Conservation (phyloP, 92 coral and sea anemone genomes). For the Parazoanthus atlanticus region DNA sequence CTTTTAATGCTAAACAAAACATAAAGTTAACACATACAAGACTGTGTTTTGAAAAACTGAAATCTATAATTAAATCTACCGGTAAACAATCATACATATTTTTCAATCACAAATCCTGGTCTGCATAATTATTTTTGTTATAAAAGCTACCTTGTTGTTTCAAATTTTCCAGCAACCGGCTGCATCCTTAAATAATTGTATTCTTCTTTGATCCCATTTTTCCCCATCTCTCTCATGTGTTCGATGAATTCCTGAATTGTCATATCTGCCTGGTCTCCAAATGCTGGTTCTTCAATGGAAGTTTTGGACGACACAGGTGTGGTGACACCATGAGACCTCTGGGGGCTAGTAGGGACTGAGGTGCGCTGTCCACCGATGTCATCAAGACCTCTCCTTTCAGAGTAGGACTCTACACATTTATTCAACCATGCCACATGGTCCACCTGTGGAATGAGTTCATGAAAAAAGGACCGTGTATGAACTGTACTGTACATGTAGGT, state of each 20-base stretch:
- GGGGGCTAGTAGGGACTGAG: slow-evolving; percentile 2
- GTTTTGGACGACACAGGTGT: slow-evolving; percentile 44
- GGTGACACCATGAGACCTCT: slow-evolving; percentile 32
- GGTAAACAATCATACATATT: no score
- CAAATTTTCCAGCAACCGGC: slow-evolving; percentile 65
- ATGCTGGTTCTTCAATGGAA: slow-evolving; percentile 39
- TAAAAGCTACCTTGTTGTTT: slow-evolving; percentile 62
- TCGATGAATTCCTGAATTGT: slow-evolving; percentile 74
- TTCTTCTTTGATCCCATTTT: slow-evolving; percentile 76
- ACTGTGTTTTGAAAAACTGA: no score
- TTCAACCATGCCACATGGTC: slow-evolving; percentile 83
- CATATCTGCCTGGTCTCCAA: slow-evolving; percentile 68
- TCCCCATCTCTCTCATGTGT: slow-evolving; percentile 75
- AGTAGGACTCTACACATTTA: slow-evolving; percentile 67
- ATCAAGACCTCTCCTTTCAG: slow-evolving; percentile 57
- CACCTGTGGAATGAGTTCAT: neutral
- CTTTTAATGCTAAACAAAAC: neutral
- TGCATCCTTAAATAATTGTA: slow-evolving; percentile 65
- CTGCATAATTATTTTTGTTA: neutral
- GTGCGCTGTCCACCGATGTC: slow-evolving; percentile 29
- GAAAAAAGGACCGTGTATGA: neutral
- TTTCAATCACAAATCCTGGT: neutral
- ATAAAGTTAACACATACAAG: neutral
- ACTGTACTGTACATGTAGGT: no score
- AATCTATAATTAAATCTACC: no score